phyloP scores from a whole-genome alignment of 2,113 vertebrate species.

The Microcebus tavaratra region DNA sequence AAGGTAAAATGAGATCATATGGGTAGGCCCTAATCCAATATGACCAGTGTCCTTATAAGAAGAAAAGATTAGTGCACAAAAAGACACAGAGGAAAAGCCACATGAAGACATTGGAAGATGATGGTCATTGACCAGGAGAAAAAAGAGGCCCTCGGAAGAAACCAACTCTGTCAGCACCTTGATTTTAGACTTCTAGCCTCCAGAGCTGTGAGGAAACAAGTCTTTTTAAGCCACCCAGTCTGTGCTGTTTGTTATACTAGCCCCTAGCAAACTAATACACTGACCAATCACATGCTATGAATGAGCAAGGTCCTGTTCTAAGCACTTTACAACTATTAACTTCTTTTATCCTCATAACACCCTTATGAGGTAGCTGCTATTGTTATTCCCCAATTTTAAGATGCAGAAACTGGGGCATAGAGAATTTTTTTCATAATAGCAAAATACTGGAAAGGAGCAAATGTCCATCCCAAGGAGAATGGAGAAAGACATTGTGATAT shows the following conservation, averaged over 20 bases:
- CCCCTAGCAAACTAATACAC: not conserved
- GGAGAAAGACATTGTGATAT: not conserved
- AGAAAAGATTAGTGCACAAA: not conserved
- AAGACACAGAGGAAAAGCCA: not conserved
- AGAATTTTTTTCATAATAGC: not conserved
- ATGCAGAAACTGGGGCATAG: not conserved
- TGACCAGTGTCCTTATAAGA: not conserved
- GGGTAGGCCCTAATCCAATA: not conserved
- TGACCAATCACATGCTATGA: not conserved
- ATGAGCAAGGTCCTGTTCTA: not conserved
- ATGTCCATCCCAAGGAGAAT: not conserved
- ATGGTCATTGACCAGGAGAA: not conserved
- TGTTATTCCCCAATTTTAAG: constrained; percentile 6
- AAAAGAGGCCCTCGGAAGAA: not conserved
- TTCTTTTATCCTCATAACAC: not conserved
- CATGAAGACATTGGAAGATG: not conserved
- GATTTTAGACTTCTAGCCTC: not conserved
- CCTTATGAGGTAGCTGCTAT: not conserved
- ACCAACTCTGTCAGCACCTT: not conserved
- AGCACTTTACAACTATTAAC: not conserved
- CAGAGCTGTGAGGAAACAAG: not conserved
- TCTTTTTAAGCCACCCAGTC: not conserved
- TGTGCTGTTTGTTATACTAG: not conserved
- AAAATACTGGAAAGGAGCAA: not conserved
- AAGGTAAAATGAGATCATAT: not conserved